Percentiles rank a stretch among this genome's conserved stretches.
Conservation (phyloP, 1,140 invertebrate species). For the Bemisia tabaci region DNA sequence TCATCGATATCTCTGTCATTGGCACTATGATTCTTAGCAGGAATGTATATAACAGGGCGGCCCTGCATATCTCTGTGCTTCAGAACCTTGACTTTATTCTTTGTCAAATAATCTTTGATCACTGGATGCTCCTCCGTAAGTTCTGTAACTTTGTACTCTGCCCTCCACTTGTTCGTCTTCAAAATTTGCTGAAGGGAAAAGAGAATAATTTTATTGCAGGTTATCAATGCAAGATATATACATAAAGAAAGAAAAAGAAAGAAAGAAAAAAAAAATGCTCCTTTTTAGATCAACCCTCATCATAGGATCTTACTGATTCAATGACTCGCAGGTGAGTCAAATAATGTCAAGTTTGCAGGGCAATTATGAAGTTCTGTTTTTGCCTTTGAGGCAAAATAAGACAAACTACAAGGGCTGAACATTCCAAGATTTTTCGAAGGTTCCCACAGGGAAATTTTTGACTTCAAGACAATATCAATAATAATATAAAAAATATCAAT, state of each 20-base stretch:
- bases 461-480: too few relatives aligned
- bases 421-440: too few relatives aligned
- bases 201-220: not conserved
- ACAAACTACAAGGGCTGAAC: too few relatives aligned
- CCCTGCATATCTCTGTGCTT: conserved; percentile 52
- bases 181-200: conserved; percentile 43
- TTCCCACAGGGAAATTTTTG: too few relatives aligned
- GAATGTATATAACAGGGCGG: conserved; percentile 58
- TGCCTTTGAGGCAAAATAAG: too few relatives aligned
- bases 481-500: too few relatives aligned
- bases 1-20: conserved; percentile 56
- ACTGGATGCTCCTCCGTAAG: conserved; percentile 41
- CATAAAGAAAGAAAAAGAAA: not conserved
- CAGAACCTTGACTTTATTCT: conserved; percentile 47
- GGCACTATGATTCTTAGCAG: conserved; percentile 56
- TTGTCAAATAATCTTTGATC: conserved; percentile 41
- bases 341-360: not conserved
- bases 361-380: too few relatives aligned
- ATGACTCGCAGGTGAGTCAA: not conserved
- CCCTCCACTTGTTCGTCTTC: conserved; percentile 63
- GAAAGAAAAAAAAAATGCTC: not conserved
- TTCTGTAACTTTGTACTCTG: conserved; percentile 46
- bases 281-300: too few relatives aligned
- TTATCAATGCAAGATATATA: not conserved
- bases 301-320: too few relatives aligned